phyloP scores from a whole-genome alignment of 2,888 invertebrate species.

The Aleiodes leptofemur region DNA sequence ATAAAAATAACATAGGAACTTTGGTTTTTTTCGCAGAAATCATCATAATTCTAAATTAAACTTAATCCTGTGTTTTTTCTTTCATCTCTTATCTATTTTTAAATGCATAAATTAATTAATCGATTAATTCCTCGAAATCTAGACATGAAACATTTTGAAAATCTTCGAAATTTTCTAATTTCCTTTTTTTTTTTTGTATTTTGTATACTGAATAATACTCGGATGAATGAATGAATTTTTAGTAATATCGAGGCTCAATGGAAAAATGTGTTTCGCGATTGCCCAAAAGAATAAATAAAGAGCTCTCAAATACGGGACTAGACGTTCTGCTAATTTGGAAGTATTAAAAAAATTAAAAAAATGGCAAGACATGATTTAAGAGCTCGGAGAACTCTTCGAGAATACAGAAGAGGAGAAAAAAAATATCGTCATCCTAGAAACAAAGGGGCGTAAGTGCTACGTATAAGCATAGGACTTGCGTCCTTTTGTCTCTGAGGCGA shows the following conservation, averaged over 20 bases:
- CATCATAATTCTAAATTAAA: conserved; percentile 7
- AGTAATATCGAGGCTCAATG: background rate
- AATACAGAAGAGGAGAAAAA: background rate
- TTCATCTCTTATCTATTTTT: background rate
- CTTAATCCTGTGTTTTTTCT: conserved; percentile 1
- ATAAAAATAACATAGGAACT: background rate
- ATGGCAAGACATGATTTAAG: conserved; percentile 60
- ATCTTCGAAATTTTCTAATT: no score
- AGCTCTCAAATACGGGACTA: conserved; percentile 60
- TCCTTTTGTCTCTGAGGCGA: no score
- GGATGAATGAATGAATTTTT: no score
- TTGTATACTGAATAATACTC: no score
- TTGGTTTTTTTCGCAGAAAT: conserved; percentile 25
- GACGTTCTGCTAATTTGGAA: conserved; percentile 56
- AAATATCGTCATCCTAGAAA: no score
- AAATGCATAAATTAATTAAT: no score
- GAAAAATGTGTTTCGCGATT: background rate
- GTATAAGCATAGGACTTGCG: no score
- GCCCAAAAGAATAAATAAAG: conserved; percentile 9
- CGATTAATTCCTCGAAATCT: no score
- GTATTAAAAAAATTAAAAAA: conserved; percentile 41
- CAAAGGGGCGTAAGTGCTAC: no score
- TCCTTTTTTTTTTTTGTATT: no score
- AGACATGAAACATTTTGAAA: no score
- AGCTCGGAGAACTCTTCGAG: conserved; percentile 30